These are phyloP conservation scores for Neostethus bicornis DNA, from an alignment of 2,797 vertebrate species.

Conservation along the genomic window DNA sequence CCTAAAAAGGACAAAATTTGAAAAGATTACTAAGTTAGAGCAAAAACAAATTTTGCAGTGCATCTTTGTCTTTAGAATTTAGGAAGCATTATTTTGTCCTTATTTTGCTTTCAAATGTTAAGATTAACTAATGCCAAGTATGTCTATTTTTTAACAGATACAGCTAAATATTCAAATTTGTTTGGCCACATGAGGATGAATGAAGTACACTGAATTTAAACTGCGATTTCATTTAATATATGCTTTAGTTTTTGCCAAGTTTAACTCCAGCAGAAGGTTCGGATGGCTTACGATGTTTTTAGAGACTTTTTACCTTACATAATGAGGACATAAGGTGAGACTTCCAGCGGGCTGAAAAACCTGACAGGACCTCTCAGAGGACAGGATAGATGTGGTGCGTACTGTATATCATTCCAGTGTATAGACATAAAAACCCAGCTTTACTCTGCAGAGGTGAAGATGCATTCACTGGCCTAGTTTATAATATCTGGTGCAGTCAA, in stretches of 20 bases:
- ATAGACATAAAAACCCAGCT: slow-evolving; percentile 36
- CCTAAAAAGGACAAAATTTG: no score
- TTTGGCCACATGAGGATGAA: no score
- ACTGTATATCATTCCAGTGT: slow-evolving; percentile 25
- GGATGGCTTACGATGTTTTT: slow-evolving; percentile 21
- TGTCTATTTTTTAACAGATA: no score
- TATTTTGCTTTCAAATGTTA: no score
- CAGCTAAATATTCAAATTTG: no score
- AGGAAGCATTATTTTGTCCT: no score
- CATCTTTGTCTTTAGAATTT: no score
- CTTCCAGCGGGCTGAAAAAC: slow-evolving; percentile 29
- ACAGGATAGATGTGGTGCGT: slow-evolving; percentile 21
- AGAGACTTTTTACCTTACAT: slow-evolving; percentile 41
- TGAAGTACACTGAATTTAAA: no score
- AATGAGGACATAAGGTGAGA: slow-evolving; percentile 51
- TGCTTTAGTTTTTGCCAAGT: not conserved
- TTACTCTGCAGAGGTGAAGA: slow-evolving; percentile 34
- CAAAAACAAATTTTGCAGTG: no score
- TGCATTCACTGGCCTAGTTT: slow-evolving; percentile 49
- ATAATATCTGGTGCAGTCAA: slow-evolving; percentile 28
- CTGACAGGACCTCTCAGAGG: slow-evolving; percentile 42
- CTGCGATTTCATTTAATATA: not conserved
- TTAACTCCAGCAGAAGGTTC: not conserved
- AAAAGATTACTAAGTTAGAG: no score
- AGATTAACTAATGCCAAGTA: no score